Percentiles rank a stretch among this genome's conserved stretches.
Conservation (phyloP, 2,888 invertebrate species). For the Apodemia duryi region DNA sequence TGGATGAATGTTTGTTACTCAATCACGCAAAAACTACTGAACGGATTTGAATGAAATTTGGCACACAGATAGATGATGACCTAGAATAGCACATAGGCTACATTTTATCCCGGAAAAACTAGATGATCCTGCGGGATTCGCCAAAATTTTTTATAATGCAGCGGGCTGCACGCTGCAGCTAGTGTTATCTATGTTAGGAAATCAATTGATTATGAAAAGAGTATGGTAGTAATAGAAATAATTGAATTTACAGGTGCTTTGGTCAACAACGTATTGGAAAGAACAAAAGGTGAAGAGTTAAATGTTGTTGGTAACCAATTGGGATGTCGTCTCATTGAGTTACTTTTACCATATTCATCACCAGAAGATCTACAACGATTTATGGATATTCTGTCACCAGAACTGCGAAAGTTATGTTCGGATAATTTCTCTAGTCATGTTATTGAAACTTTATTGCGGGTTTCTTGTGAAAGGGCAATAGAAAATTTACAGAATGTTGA, state of each 20-base stretch:
- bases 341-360: constrained; percentile 84
- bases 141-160: too few relatives aligned
- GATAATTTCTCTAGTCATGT: constrained; percentile 91
- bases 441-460: constrained; percentile 82
- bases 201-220: not conserved
- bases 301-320: constrained; percentile 88
- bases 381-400: constrained; percentile 80
- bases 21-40: too few relatives aligned
- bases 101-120: too few relatives aligned
- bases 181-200: not conserved
- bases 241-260: constrained; percentile 76
- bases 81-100: too few relatives aligned
- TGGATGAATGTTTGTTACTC: too few relatives aligned
- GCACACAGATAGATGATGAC: too few relatives aligned
- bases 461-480: constrained; percentile 76
- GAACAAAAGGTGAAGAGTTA: constrained; percentile 84
- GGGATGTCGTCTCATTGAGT: constrained; percentile 87
- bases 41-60: too few relatives aligned
- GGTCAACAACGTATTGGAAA: constrained; percentile 87
- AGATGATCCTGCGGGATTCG: too few relatives aligned
- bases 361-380: constrained; percentile 81
- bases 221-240: not conserved
- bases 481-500: constrained; percentile 48
- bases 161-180: too few relatives aligned
- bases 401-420: constrained; percentile 84